Evolutionary conservation across 2,888 invertebrate genomes (phyloP), one percentile per base, ranked within the genome.

Genomic region (Drosophila eohydei): DNA sequence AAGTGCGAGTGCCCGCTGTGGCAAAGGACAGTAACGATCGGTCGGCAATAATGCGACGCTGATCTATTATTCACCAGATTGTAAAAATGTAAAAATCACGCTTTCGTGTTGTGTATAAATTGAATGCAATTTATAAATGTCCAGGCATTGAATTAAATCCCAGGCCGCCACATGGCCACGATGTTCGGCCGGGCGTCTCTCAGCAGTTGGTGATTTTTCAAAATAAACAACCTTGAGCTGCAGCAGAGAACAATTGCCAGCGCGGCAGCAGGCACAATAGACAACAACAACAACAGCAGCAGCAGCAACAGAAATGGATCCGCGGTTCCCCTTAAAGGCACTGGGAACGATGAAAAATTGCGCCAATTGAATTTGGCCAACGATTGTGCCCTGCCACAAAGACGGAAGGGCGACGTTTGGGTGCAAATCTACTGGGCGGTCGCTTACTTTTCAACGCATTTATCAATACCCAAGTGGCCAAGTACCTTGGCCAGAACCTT

Each of bases 91-190:
- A 89, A 89, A 86, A 90, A 90, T 88, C 88, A 80, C 89, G 90
- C 89, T 89, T 90, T 90, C 89, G 90, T 87, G 91, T 90, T 87
- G 88, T 88, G 86, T 90, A 91, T 91, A 92, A 91, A 91, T 91
- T 91, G 91, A 91, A 91, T 91, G 91, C 91, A 92, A 91, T 91
- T 91, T 91, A 91, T 91, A 91, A 92, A 91, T 91, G 91, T 91
- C 92, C 86, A 88, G 80, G 90, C 83, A 86, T 86, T 77, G 90
- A 81, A 88, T 90, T 90, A 90, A 88, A 89, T 89, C 88, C 80
- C 84, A 89, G 80, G 65, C 78, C 84, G 73, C 70, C 77, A 68
- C 87, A 83, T 76, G 67, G 75, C 78, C 88, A 85, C 83, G 80
- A 87, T 70, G 68, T 66, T 75, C 46, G 40, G 28, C 58, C 44